Percentiles rank a stretch among this genome's conserved stretches.
Evolutionary conservation across 1,140 invertebrate species (phyloP).

Genomic region (Hypothenemus hampei): DNA sequence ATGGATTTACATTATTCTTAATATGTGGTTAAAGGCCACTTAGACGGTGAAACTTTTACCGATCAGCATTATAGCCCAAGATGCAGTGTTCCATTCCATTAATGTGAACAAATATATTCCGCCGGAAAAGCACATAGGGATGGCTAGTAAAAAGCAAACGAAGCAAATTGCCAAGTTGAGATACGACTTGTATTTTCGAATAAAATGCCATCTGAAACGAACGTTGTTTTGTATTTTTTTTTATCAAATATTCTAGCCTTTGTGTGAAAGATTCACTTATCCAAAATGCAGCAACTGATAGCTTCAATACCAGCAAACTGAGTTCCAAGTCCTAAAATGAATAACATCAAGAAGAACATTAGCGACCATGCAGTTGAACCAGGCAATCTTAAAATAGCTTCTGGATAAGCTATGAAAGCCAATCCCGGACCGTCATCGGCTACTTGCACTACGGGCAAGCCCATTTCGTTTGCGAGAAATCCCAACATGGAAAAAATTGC

Average conservation of each 20-base stretch:
- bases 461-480: constrained; percentile 63
- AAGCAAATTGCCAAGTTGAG: constrained; percentile 58
- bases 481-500: constrained; percentile 80
- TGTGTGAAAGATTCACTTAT: constrained; percentile 46
- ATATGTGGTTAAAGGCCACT: not conserved
- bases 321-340: constrained; percentile 70
- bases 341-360: constrained; percentile 81
- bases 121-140: constrained; percentile 65
- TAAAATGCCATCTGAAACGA: constrained; percentile 48
- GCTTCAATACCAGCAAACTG: constrained; percentile 80
- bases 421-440: constrained; percentile 67
- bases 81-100: constrained; percentile 77
- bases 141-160: constrained; percentile 57
- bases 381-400: constrained; percentile 75
- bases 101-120: constrained; percentile 72
- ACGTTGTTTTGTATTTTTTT: not conserved
- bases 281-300: constrained; percentile 69
- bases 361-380: constrained; percentile 71
- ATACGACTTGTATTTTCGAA: constrained; percentile 57
- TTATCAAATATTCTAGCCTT: not conserved
- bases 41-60: constrained; percentile 1
- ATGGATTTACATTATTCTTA: no score
- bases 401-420: constrained; percentile 76
- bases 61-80: constrained; percentile 76
- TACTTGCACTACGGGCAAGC: constrained; percentile 56